These are phyloP conservation scores for Thinocorus orbignyianus DNA, from an alignment of 2,113 vertebrate genomes.

Conservation along the genomic window DNA sequence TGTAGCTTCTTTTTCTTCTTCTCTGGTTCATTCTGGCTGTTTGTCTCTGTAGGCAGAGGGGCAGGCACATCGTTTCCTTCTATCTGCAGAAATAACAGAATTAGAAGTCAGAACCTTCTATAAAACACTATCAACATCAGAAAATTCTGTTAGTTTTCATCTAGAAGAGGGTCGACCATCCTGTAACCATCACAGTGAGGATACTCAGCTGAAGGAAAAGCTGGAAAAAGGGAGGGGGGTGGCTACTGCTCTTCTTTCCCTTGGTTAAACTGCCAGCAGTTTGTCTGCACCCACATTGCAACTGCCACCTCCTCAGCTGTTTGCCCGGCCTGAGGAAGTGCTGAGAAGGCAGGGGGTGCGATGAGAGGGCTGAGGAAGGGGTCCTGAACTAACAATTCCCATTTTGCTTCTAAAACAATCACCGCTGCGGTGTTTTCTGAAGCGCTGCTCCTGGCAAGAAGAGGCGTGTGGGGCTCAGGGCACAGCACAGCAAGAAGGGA, in stretches of 20 bases:
- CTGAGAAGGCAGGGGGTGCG: neutral
- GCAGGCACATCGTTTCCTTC: slow-evolving; percentile 70
- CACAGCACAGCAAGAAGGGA: neutral
- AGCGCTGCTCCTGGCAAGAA: neutral
- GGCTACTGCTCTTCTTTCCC: too few relatives aligned
- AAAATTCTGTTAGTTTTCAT: neutral
- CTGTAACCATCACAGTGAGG: neutral
- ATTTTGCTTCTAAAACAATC: neutral
- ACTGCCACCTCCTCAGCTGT: rapidly evolving
- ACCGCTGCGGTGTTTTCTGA: neutral
- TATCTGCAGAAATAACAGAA: slow-evolving; percentile 76
- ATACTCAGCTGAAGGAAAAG: neutral
- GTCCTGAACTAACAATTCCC: neutral
- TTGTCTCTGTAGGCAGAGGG: neutral
- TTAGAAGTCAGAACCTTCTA: neutral
- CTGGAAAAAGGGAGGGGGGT: neutral
- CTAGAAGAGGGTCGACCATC: neutral
- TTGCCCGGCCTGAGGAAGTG: neutral
- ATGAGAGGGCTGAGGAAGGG: neutral
- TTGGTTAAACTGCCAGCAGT: neutral
- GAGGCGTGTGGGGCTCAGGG: neutral
- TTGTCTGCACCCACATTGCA: neutral
- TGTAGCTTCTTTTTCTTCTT: slow-evolving; percentile 85
- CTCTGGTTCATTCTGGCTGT: slow-evolving; percentile 72
- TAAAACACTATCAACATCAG: neutral